Percentiles rank a stretch among this genome's conserved stretches.
Conservation (phyloP, 2,888 invertebrate species). For the Eristalinus sepulchralis region DNA sequence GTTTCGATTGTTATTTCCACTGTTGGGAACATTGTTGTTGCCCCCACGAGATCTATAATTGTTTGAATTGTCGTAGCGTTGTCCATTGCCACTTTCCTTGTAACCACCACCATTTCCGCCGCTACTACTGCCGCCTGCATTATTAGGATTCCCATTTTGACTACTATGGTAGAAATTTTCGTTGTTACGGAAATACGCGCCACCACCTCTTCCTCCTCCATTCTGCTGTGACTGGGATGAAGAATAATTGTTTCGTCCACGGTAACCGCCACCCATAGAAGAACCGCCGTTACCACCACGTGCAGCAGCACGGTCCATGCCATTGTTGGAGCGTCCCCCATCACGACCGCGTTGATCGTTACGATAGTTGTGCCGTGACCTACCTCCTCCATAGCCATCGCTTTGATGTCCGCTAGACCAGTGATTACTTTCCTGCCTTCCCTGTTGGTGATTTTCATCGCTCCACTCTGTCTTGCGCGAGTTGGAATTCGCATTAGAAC, state of each 20-base stretch:
- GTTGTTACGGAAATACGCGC: conserved; percentile 79
- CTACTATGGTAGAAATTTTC: conserved; percentile 75
- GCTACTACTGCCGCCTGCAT: conserved; percentile 73
- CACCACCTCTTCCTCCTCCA: conserved; percentile 74
- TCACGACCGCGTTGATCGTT: conserved; percentile 75
- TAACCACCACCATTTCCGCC: conserved; percentile 70
- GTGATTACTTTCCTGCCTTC: conserved; percentile 72
- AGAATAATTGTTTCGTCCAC: conserved; percentile 72
- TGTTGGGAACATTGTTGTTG: conserved; percentile 73
- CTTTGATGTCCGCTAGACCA: conserved; percentile 71
- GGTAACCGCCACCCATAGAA: conserved; percentile 56
- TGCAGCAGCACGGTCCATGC: conserved; percentile 75
- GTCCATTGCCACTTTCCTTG: conserved; percentile 58
- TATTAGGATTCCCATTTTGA: conserved; percentile 74
- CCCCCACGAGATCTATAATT: conserved; percentile 77
- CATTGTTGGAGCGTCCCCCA: conserved; percentile 74
- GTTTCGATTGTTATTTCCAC: conserved; percentile 58
- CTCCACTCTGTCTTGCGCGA: conserved; percentile 69
- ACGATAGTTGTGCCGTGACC: conserved; percentile 71
- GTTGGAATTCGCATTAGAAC: conserved; percentile 74
- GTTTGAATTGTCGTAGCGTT: conserved; percentile 68
- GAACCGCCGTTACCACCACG: conserved; percentile 69
- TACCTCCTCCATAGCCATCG: conserved; percentile 70
- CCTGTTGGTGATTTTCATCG: conserved; percentile 57
- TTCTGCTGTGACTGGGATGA: conserved; percentile 74